Base-by-base conservation (phyloP, 2,888 invertebrate species). In the Pristionchus maxplancki region DNA sequence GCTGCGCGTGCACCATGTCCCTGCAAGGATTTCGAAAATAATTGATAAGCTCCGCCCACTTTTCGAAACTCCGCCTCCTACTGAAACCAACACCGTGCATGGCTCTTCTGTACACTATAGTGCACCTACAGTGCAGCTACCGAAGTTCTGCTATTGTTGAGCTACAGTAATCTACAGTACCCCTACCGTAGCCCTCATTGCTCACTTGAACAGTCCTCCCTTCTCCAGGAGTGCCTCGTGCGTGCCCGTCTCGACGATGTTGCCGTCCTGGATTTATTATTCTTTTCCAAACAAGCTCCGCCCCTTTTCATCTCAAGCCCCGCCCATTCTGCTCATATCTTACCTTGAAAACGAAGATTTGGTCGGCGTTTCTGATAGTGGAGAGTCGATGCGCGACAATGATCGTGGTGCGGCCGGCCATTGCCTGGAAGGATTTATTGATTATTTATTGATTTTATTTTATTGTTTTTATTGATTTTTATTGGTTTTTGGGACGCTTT, bases 331-430 rank as follows among this genome's bases (percentile, higher is more conserved):
- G 9, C 58, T 64, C 64, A 40, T 17, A 71, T 1, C 71, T 20
- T 17, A 90, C 91, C 88, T 91, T 91, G 90, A 92, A 92, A 3
- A 93, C 93, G 67, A 91, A 93, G 71, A 96, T 96, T 87, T 95
- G 93, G 92, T 96, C 95, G 20, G 95, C 96, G 67, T 95, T 95
- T 91, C 95, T 94, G 88, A 96, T 95, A 5, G 96, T 96, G 15
- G 96, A 95, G 89, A 96, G 92, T 34, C 96, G 95, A 91, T 95
- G 95, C 6, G 96, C 96, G 24, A 96, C 95, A 17, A 95, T 95
- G 71, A 96, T 94, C 0, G 96, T 96, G 0, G 96, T 96, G 85
- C 96, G 92, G 24, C 95, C 94, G 44, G 93, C 89, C 91, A 92
- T 94, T 0, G 96, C 96, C 95, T 95, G 88, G 48, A 90, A 71